Percentiles rank a stretch among this genome's conserved stretches.
phyloP scores from a whole-genome alignment of 2,888 invertebrate species.

The Drosophila birchii region DNA sequence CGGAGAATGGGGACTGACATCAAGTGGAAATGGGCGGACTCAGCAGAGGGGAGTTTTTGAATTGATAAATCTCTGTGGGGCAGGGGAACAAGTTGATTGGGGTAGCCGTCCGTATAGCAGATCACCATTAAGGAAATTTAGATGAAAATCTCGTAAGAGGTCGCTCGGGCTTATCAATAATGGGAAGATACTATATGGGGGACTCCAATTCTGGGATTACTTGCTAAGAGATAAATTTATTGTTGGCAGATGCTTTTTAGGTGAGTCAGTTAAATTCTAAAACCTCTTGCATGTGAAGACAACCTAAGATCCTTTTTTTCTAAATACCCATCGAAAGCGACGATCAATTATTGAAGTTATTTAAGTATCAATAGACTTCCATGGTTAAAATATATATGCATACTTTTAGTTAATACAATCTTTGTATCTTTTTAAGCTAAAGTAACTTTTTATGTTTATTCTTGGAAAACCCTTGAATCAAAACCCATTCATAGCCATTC shows the following conservation, averaged over 20 bases:
- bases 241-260: neutral
- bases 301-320: too few species aligned
- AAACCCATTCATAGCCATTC: neutral
- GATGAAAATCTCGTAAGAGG: slow-evolving; percentile 8
- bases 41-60: slow-evolving; percentile 22
- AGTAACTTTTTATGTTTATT: neutral
- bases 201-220: neutral
- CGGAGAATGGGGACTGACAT: slow-evolving; percentile 24
- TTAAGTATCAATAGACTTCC: neutral
- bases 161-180: neutral
- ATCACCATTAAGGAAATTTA: slow-evolving; percentile 16
- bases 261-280: neutral
- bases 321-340: neutral
- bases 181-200: neutral
- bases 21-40: slow-evolving; percentile 35
- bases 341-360: neutral
- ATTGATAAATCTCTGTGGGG: slow-evolving; percentile 31
- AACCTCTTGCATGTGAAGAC: too few species aligned
- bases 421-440: neutral
- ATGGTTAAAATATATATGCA: too few species aligned
- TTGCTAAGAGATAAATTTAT: neutral
- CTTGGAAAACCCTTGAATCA: neutral
- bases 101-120: neutral
- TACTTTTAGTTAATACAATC: neutral
- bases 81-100: neutral